Percentiles rank a stretch among this genome's conserved stretches.
These are phyloP conservation scores for Pandemis corylana DNA, from an alignment of 2,888 invertebrate species.

Conservation along the genomic window DNA sequence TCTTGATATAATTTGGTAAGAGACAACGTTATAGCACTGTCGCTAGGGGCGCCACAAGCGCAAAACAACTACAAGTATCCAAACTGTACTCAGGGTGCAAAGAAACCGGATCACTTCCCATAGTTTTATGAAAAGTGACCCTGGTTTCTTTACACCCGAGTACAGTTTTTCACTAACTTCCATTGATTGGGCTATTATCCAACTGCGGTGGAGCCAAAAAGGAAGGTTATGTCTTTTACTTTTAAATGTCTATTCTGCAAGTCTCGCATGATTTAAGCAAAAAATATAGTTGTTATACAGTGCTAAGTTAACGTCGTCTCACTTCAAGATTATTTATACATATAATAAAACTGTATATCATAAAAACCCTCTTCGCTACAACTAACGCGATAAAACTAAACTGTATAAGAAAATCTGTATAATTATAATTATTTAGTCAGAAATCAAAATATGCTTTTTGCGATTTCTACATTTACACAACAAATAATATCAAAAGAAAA, in stretches of 20 bases:
- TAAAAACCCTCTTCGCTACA: too few relatives aligned
- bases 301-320: background rate
- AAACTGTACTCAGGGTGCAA: background rate
- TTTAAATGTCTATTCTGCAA: too few relatives aligned
- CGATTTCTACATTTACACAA: slow-evolving; percentile 10
- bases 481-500: slow-evolving; percentile 31
- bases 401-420: background rate
- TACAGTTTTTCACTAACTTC: too few relatives aligned
- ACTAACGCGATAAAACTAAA: too few relatives aligned
- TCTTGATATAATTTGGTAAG: background rate
- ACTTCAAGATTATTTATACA: background rate
- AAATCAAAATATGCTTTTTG: background rate
- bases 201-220: too few relatives aligned
- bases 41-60: background rate
- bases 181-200: too few relatives aligned
- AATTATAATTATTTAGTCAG: background rate
- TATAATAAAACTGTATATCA: too few relatives aligned
- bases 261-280: too few relatives aligned
- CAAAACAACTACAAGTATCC: background rate
- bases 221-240: too few relatives aligned
- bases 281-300: background rate
- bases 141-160: too few relatives aligned
- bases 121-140: too few relatives aligned
- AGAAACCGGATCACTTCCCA: background rate
- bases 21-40: background rate